Conservation (phyloP, 2,888 invertebrate species). For the Serripes groenlandicus region DNA sequence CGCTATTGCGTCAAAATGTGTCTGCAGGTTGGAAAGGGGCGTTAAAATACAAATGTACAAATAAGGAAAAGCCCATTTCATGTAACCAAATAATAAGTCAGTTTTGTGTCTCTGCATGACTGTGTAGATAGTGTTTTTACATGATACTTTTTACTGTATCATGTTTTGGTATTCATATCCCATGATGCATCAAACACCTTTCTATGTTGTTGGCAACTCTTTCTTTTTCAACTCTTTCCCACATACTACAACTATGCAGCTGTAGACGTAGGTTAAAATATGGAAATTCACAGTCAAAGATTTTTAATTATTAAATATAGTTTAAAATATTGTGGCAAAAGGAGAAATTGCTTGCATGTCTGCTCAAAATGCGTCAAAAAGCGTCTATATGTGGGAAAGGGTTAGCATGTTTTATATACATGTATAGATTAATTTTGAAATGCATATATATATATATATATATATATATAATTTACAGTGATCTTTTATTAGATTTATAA, state of each 20-base stretch:
- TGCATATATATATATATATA: background rate
- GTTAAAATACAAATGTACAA: too few species aligned
- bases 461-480: background rate
- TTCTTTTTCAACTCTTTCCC: background rate
- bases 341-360: background rate
- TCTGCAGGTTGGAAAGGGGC: too few species aligned
- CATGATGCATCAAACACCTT: too few species aligned
- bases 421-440: background rate
- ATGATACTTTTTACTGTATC: too few species aligned
- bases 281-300: background rate
- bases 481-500: background rate
- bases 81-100: too few species aligned
- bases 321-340: background rate
- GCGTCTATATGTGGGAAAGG: background rate
- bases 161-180: too few species aligned
- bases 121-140: too few species aligned
- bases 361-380: background rate
- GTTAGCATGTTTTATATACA: background rate
- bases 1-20: too few species aligned
- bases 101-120: too few species aligned
- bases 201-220: background rate
- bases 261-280: background rate
- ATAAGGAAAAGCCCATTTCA: too few species aligned
- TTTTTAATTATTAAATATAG: background rate
- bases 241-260: background rate